These are phyloP conservation scores for Dryococelus australis DNA, from an alignment of 2,888 invertebrate species.

Conservation along the genomic window DNA sequence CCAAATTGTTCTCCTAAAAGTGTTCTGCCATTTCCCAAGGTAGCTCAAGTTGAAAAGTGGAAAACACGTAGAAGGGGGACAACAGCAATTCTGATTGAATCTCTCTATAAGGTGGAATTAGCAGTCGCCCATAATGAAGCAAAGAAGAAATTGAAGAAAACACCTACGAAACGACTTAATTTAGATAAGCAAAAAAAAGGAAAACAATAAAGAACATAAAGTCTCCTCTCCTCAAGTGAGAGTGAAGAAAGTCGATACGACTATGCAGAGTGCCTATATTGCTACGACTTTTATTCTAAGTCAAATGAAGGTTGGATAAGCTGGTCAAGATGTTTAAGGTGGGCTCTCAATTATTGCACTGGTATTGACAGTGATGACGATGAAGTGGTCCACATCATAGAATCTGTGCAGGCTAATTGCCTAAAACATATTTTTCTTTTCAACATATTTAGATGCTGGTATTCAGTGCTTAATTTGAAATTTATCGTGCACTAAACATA, in stretches of 20 bases:
- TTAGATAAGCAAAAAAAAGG: not conserved
- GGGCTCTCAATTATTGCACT: too few relatives aligned
- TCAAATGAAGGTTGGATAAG: too few relatives aligned
- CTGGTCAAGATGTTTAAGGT: too few relatives aligned
- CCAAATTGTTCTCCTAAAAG: not conserved
- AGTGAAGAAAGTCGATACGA: too few relatives aligned
- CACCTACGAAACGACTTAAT: not conserved
- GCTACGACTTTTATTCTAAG: too few relatives aligned
- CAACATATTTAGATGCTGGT: not conserved
- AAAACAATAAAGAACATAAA: not conserved
- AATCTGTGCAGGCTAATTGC: too few relatives aligned
- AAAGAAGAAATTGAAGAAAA: not conserved
- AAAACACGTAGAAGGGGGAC: not conserved
- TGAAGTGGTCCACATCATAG: too few relatives aligned
- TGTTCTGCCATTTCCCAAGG: not conserved
- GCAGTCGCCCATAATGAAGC: not conserved
- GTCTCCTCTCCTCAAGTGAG: not conserved
- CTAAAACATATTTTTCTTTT: not conserved
- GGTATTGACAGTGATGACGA: too few relatives aligned
- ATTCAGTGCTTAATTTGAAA: not conserved
- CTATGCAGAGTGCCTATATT: too few relatives aligned
- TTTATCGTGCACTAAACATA: not conserved
- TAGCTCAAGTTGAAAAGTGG: not conserved
- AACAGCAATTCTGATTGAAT: not conserved
- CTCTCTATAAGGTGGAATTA: not conserved